Evolutionary conservation across 2,797 vertebrate species (phyloP).

Genomic region (Microtus californicus): DNA sequence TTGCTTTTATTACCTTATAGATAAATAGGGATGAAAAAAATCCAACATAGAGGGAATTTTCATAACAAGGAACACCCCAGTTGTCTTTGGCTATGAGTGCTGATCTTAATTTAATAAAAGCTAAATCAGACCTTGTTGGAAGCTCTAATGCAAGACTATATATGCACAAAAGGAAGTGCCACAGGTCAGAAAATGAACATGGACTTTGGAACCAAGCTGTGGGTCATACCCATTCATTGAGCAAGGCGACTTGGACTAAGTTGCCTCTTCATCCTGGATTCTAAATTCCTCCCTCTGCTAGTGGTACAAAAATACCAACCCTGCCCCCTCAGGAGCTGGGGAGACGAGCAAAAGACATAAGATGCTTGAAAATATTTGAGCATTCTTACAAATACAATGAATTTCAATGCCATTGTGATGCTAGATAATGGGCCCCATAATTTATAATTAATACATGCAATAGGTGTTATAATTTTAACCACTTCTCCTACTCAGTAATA

Average conservation of each 20-base stretch:
- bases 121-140: constrained; percentile 67
- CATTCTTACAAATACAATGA: not conserved
- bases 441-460: not conserved
- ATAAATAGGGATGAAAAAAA: constrained; percentile 77
- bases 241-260: not conserved
- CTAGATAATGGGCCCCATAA: not conserved
- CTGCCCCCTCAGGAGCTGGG: not conserved
- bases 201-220: not conserved
- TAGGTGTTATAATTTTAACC: not conserved
- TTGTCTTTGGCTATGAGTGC: constrained; percentile 78
- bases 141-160: constrained; percentile 65
- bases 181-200: constrained; percentile 71
- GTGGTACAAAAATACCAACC: not conserved
- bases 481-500: not conserved
- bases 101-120: constrained; percentile 83
- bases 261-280: not conserved
- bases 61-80: constrained; percentile 71
- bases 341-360: not conserved
- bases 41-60: constrained; percentile 65
- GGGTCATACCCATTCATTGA: not conserved
- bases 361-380: not conserved
- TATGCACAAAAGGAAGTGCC: constrained; percentile 69
- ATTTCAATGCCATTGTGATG: not conserved
- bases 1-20: constrained; percentile 83
- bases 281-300: not conserved